Base-by-base conservation (phyloP, 2,797 vertebrate species). In the Sebastes vulpes region DNA sequence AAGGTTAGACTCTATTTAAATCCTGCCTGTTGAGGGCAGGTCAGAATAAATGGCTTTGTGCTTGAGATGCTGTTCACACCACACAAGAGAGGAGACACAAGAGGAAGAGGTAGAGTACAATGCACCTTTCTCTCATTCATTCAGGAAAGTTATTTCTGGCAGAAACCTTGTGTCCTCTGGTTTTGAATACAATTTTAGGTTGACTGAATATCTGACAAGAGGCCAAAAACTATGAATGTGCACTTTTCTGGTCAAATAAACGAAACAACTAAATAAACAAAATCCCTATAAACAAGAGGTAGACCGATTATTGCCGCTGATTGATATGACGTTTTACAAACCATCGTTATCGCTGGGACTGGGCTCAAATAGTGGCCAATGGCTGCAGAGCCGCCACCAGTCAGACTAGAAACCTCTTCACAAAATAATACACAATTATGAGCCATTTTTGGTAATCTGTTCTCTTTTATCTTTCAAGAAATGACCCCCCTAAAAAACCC, bases 1-100 rank as follows among this genome's bases (percentile, higher is more conserved):
- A 54, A 86, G 75, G 65, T 70, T 67, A 65, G 35, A 18, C 21
- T 67, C 26, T 8, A 3, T 78, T 52, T 78, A 35, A 75, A 82
- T 46, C 35, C 59, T 48, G 12, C 25, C 32, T 53, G 57, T 50
- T 65, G 32, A 28, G 18, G 72, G 73, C n/a, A 10, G 61, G 31
- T 61, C 14, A 26, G 31, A 78, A 72, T 82, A 56, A 82, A 83
- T 53, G 3, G 75, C 38, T 75, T 58, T 28, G 26, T 38, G n/a
- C 25, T 71, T 60, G 12, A 56, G 42, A 79, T 77, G 69, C 77
- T 76, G 48, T 21, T 70, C 65, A 70, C 59, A 7, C 10, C 11
- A 8, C 20, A 48, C 16, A 23, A 60, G 9, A 53, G 20, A 23
- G 18, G 16, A n/a, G 18, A 38, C 48, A 64, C 35, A 46, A 29